These are phyloP conservation scores for Myxocyprinus asiaticus DNA, from an alignment of 2,113 vertebrate species.

Conservation along the genomic window DNA sequence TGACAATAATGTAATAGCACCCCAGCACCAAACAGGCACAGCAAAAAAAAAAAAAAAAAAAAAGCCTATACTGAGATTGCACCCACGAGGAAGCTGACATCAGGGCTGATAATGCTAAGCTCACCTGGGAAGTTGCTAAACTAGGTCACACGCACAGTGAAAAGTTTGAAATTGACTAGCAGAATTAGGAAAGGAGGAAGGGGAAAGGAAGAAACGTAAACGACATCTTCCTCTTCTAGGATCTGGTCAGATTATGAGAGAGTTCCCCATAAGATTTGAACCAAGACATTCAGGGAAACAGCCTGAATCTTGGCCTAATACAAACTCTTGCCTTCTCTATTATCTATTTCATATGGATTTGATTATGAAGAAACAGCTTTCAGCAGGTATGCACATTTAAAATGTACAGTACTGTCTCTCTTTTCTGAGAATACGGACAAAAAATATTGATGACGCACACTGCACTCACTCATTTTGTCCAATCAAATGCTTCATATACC, in stretches of 20 bases:
- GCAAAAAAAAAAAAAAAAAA: conserved; percentile 33
- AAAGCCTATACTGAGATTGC: conserved; percentile 31
- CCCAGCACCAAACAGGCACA: conserved; percentile 10
- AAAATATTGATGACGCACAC: too few relatives aligned
- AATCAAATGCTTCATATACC: too few relatives aligned
- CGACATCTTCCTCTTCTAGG: conserved; percentile 9
- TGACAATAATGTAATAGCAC: conserved; percentile 16
- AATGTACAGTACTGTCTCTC: too few relatives aligned
- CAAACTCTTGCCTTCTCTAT: background rate
- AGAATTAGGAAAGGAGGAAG: conserved; percentile 17
- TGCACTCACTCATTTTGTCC: too few relatives aligned
- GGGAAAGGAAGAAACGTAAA: background rate
- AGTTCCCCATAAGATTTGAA: conserved; percentile 7
- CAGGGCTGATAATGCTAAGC: conserved; percentile 32
- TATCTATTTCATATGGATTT: too few relatives aligned
- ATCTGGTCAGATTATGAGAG: conserved; percentile 6
- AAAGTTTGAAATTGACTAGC: conserved; percentile 22
- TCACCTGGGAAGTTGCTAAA: conserved; percentile 41
- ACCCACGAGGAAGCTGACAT: conserved; percentile 28
- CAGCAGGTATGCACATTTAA: too few relatives aligned
- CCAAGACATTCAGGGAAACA: background rate
- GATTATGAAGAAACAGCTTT: too few relatives aligned
- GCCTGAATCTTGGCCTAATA: too few relatives aligned
- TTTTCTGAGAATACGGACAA: too few relatives aligned
- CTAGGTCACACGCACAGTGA: conserved; percentile 38